Conservation (phyloP, 64 coral and sea anemone genomes). For the Stichodactyla helianthus region DNA sequence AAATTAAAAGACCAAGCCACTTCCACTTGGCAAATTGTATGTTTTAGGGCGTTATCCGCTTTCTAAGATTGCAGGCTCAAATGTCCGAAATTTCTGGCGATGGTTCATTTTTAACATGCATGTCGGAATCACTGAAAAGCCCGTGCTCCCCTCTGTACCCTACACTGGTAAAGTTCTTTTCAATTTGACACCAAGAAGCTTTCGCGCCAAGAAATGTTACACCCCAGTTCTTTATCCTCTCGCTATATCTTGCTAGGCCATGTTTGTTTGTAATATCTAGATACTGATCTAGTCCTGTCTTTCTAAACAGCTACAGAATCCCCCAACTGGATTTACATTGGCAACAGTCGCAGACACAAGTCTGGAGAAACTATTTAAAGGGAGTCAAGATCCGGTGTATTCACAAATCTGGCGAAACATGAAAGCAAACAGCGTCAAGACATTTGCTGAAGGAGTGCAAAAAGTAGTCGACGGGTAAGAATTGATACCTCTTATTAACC, state of each 20-base stretch:
- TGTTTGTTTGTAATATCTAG: not conserved
- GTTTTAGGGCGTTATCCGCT: no score
- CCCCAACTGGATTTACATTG: conserved; percentile 44
- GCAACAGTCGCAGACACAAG: conserved; percentile 40
- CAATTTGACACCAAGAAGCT: no score
- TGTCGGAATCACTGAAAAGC: no score
- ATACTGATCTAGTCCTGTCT: not conserved
- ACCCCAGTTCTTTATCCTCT: no score
- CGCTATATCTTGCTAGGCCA: not conserved
- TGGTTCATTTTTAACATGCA: no score
- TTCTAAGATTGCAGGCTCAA: no score
- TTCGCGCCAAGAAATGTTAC: no score
- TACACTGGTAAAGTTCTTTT: no score
- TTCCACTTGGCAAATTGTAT: no score
- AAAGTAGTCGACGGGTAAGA: conserved; percentile 41
- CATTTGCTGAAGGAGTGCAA: conserved; percentile 30
- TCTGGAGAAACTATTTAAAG: conserved; percentile 47
- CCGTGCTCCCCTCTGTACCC: no score
- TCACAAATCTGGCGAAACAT: conserved; percentile 47
- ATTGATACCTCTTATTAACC: not conserved
- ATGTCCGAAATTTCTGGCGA: no score
- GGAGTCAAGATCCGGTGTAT: conserved; percentile 16
- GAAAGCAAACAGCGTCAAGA: conserved; percentile 42
- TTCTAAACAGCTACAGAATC: conserved; percentile 41
- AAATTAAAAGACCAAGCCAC: no score